Percentiles rank a stretch among this genome's conserved stretches.
These are phyloP conservation scores for Agrochola lota DNA, from an alignment of 2,888 invertebrate genomes.

Conservation along the genomic window DNA sequence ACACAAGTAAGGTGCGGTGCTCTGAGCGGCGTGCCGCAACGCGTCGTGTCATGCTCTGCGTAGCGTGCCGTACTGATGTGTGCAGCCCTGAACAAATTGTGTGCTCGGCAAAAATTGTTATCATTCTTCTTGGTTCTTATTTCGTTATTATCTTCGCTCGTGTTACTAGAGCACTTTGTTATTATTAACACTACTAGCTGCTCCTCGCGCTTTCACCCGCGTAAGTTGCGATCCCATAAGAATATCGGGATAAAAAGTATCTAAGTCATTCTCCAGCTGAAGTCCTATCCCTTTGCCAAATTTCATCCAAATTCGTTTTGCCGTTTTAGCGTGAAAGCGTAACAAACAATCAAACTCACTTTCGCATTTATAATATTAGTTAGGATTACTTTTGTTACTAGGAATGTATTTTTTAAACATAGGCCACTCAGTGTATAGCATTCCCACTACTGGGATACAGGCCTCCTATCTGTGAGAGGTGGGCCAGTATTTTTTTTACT, in stretches of 20 bases:
- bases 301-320: too few relatives aligned
- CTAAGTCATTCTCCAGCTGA: too few relatives aligned
- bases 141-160: neutral
- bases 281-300: too few relatives aligned
- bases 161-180: neutral
- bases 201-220: too few relatives aligned
- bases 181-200: neutral
- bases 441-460: neutral
- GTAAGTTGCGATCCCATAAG: too few relatives aligned
- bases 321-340: too few relatives aligned
- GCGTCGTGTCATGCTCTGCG: slow-evolving; percentile 47
- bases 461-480: neutral
- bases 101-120: slow-evolving; percentile 28
- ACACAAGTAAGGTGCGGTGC: slow-evolving; percentile 54
- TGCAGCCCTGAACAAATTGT: slow-evolving; percentile 42
- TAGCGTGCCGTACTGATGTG: slow-evolving; percentile 43
- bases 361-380: too few relatives aligned
- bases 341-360: too few relatives aligned
- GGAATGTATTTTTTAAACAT: neutral
- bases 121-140: slow-evolving; percentile 9
- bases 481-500: neutral
- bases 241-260: too few relatives aligned
- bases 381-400: neutral
- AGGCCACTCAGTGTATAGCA: neutral
- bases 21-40: slow-evolving; percentile 41